These are phyloP conservation scores for Yponomeuta sedellus DNA, from an alignment of 2,888 invertebrate species.

Conservation along the genomic window DNA sequence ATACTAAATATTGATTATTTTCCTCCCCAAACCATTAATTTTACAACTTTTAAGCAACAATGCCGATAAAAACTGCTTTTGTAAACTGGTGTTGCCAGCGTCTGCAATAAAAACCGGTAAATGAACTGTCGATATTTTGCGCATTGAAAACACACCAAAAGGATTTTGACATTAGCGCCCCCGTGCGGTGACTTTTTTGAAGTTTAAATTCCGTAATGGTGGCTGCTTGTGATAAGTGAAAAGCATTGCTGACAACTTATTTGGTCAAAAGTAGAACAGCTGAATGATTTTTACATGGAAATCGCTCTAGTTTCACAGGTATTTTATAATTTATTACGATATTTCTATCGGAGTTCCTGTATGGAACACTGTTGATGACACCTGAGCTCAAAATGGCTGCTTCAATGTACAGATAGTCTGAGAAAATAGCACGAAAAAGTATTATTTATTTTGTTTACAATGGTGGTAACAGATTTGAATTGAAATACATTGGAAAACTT, in stretches of 20 bases:
- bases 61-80: too few relatives aligned
- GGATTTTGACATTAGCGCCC: neutral
- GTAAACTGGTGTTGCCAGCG: neutral
- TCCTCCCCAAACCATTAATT: too few relatives aligned
- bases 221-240: constrained; percentile 48
- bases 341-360: neutral
- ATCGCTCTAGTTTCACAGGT: constrained; percentile 8
- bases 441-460: constrained; percentile 25
- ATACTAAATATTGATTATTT: too few relatives aligned
- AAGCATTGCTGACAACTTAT: constrained; percentile 72
- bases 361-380: neutral
- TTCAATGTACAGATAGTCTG: neutral
- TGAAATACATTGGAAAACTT: constrained; percentile 30
- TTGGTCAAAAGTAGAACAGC: constrained; percentile 35
- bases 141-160: neutral
- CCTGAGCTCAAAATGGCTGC: constrained; percentile 4
- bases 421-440: neutral
- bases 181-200: neutral
- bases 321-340: neutral
- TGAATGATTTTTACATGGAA: neutral
- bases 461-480: constrained; percentile 41
- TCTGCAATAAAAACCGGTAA: neutral
- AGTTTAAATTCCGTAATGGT: constrained; percentile 53
- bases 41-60: too few relatives aligned
- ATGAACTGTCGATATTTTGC: neutral